These are phyloP conservation scores for Agonum fuliginosum DNA, from an alignment of 2,888 invertebrate species.

Conservation along the genomic window DNA sequence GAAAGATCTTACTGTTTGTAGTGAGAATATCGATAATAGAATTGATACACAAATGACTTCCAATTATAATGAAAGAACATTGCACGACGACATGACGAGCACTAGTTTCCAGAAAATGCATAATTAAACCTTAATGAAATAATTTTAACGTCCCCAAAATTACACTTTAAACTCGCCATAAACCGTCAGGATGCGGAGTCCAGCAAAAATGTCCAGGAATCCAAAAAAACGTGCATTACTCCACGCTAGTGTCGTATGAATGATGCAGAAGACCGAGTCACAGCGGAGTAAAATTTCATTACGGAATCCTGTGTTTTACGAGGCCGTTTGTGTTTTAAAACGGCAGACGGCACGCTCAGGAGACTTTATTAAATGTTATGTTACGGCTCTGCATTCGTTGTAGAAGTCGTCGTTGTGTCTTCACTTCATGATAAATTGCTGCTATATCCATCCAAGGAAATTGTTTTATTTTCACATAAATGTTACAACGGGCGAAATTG, in stretches of 20 bases:
- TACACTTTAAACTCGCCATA: too few species aligned
- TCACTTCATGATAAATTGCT: slow-evolving; percentile 48
- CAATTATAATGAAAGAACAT: too few species aligned
- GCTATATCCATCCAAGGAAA: slow-evolving; percentile 31
- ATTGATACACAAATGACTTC: too few species aligned
- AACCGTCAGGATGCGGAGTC: not conserved
- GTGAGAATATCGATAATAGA: too few species aligned
- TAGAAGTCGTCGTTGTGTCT: too few species aligned
- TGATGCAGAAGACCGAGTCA: not conserved
- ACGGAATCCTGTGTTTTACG: slow-evolving; percentile 43
- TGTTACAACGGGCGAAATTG: slow-evolving; percentile 18
- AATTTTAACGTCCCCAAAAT: too few species aligned
- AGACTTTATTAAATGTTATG: slow-evolving; percentile 58
- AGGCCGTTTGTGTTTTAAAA: slow-evolving; percentile 42
- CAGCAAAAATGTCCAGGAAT: not conserved
- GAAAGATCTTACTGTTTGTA: too few species aligned
- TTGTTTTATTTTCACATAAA: slow-evolving; percentile 40
- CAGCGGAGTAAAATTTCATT: slow-evolving; percentile 36
- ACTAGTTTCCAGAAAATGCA: too few species aligned
- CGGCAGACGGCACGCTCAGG: slow-evolving; percentile 29
- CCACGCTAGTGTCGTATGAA: slow-evolving; percentile 11
- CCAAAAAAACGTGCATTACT: not conserved
- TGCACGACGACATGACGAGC: too few species aligned
- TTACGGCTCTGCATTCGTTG: slow-evolving; percentile 30
- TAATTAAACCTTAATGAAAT: too few species aligned